phyloP scores from a whole-genome alignment of 1,140 invertebrate species.

The Amphibalanus amphitrite region DNA sequence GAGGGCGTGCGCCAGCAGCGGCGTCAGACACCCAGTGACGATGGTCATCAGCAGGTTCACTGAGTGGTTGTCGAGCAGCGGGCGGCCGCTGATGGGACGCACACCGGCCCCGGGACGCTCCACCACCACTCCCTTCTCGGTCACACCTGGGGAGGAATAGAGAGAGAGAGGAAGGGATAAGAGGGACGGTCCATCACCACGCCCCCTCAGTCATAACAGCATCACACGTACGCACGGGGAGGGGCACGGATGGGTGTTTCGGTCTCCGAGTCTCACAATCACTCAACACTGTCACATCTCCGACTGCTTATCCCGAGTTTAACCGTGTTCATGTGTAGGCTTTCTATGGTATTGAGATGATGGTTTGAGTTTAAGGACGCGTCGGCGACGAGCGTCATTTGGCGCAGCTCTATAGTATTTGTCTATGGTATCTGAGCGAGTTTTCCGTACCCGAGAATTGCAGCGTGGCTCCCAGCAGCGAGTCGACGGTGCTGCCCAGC shows the following conservation, averaged over 20 bases:
- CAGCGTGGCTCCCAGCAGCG: constrained; percentile 49
- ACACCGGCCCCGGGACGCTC: constrained; percentile 50
- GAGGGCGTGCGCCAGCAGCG: constrained; percentile 55
- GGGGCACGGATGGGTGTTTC: no score
- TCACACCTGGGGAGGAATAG: constrained; percentile 11
- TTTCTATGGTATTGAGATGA: no score
- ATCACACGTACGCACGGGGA: neutral
- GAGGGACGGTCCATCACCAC: neutral
- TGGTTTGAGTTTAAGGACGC: no score
- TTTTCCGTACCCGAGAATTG: constrained; percentile 19
- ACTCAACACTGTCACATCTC: no score
- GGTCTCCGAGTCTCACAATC: no score
- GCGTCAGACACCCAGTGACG: constrained; percentile 61
- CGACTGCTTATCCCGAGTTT: no score
- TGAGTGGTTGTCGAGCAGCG: constrained; percentile 73
- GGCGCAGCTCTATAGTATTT: no score
- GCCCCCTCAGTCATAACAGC: constrained; percentile 3
- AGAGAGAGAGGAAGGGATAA: neutral
- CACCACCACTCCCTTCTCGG: constrained; percentile 39
- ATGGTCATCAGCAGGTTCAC: constrained; percentile 71
- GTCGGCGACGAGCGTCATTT: no score
- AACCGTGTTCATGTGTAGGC: no score
- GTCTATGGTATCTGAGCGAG: no score
- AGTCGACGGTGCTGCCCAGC: constrained; percentile 64
- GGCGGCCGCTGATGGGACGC: constrained; percentile 53